Conservation (phyloP, 2,797 vertebrate genomes). For the Gambusia yucatana region DNA sequence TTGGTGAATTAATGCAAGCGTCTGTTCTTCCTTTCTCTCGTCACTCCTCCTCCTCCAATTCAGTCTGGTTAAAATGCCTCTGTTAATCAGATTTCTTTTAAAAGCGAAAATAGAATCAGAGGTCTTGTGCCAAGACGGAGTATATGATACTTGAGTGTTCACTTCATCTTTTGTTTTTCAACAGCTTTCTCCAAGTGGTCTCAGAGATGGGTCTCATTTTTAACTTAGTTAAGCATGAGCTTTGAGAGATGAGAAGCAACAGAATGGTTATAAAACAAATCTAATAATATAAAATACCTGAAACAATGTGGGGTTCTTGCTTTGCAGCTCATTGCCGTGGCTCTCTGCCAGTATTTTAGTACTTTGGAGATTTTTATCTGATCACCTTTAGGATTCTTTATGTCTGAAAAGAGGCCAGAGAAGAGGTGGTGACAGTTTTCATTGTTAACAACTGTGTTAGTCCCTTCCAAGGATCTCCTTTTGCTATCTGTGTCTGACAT, state of each 20-base stretch:
- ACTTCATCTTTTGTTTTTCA: slow-evolving; percentile 24
- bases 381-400: background rate
- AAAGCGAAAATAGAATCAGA: slow-evolving; percentile 80
- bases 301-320: background rate
- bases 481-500: slow-evolving; percentile 8
- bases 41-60: slow-evolving; percentile 67
- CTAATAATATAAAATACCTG: background rate
- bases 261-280: background rate
- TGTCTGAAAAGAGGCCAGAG: background rate
- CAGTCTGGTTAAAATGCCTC: slow-evolving; percentile 81
- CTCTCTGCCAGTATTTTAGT: background rate
- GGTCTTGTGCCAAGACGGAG: slow-evolving; percentile 68
- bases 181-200: slow-evolving; percentile 19
- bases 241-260: background rate
- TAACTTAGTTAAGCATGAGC: background rate
- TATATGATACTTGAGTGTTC: slow-evolving; percentile 41
- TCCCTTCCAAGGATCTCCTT: background rate
- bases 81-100: slow-evolving; percentile 83
- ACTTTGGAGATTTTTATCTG: background rate
- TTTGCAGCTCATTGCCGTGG: background rate
- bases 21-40: slow-evolving; percentile 71
- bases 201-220: slow-evolving; percentile 4
- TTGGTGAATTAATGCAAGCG: slow-evolving; percentile 84
- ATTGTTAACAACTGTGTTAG: slow-evolving; percentile 1
- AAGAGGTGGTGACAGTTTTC: background rate